These are phyloP conservation scores for Spheniscus humboldti DNA, from an alignment of 2,797 vertebrate genomes.

Conservation along the genomic window DNA sequence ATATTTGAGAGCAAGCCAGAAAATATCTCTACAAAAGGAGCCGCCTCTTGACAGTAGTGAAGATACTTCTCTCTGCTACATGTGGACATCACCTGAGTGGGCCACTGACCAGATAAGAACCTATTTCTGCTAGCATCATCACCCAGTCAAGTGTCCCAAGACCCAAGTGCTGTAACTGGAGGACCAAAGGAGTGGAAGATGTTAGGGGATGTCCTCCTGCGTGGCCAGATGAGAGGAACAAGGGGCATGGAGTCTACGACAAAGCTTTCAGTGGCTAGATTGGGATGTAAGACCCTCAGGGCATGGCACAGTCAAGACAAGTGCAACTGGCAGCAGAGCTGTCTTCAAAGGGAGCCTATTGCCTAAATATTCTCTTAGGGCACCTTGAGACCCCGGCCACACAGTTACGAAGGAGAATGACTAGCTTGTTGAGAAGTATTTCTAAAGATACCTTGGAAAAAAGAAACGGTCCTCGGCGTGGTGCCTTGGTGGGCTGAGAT, in stretches of 20 bases:
- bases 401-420: not conserved
- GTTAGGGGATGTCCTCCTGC: not conserved
- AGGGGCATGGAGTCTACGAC: not conserved
- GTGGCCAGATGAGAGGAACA: not conserved
- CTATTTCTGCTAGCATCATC: not conserved
- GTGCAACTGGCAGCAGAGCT: not conserved
- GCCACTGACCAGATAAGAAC: not conserved
- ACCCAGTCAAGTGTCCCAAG: not conserved
- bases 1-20: not conserved
- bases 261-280: not conserved
- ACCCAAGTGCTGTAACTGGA: not conserved
- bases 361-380: not conserved
- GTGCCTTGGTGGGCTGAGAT: not conserved
- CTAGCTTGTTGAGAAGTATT: not conserved
- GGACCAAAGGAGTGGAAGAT: not conserved
- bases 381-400: fast-evolving
- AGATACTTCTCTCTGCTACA: not conserved
- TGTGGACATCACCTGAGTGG: not conserved
- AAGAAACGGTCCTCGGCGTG: fast-evolving
- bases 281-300: not conserved
- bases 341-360: not conserved
- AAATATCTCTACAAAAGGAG: not conserved
- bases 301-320: fast-evolving
- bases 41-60: not conserved
- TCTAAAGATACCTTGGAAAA: not conserved